These are phyloP conservation scores for Caenorhabditis briggsae DNA, from an alignment of 1,140 invertebrate genomes.

Conservation along the genomic window DNA sequence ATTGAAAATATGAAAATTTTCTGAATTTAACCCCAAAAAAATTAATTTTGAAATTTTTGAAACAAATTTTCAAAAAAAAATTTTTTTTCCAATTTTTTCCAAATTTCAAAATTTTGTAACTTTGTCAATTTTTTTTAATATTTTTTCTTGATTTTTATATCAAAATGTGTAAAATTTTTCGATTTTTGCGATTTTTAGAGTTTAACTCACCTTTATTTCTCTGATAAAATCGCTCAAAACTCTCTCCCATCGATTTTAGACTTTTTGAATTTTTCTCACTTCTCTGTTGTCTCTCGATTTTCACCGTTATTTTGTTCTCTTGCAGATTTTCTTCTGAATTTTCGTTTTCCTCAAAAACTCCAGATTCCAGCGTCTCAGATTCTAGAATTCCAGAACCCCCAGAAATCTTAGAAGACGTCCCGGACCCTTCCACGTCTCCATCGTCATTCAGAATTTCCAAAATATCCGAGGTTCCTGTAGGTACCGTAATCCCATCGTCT, in stretches of 20 bases:
- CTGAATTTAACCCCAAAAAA: no score
- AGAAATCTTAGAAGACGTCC: neutral
- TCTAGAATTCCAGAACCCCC: no score
- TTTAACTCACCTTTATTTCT: neutral
- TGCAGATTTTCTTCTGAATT: neutral
- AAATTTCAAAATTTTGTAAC: no score
- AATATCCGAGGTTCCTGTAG: constrained; percentile 25
- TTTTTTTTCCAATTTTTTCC: no score
- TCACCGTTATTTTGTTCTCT: neutral
- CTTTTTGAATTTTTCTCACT: neutral
- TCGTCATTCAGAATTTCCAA: constrained; percentile 15
- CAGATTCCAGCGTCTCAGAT: no score
- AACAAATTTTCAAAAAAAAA: no score
- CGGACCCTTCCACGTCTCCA: neutral
- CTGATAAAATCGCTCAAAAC: constrained; percentile 28
- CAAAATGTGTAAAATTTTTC: neutral
- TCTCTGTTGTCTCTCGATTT: constrained; percentile 29
- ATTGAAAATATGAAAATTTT: neutral
- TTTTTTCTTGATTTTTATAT: neutral
- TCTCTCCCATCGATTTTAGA: neutral
- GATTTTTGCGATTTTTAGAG: neutral
- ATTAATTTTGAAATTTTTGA: no score
- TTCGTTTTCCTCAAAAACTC: no score
- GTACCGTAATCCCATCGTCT: neutral
- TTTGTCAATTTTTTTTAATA: no score